Evolutionary conservation across 37 sponge, comb jelly and placozoan genomes (phyloP), one percentile per base, ranked within the genome.

Genomic region (Crambe crambe): DNA sequence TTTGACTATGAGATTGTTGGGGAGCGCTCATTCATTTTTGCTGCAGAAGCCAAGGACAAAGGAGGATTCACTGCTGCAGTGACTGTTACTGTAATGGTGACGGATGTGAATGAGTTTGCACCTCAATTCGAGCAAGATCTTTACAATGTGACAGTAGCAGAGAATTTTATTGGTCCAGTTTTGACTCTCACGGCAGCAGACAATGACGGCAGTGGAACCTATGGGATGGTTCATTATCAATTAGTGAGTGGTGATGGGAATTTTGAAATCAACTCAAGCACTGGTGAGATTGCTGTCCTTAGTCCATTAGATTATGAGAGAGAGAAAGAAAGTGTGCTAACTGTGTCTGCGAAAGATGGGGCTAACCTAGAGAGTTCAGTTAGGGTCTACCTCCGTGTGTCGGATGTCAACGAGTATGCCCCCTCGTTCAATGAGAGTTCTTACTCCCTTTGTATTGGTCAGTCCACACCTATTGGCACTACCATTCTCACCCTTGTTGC

Each of bases 1-100:
- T 81, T 91, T 68, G 84, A 91, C 65, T 91, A 70, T 66, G 91
- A 91, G 63, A n/a, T n/a, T n/a, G 37, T 29, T 37, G 67, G 41
- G 12, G 35, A 64, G 25, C 17, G 22, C 6, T 18, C 79, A 3
- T 54, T 58, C 34, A 57, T 39, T 43, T 32, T 90, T 32, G 37
- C 68, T 47, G 70, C 78, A 57, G 89, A 82, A 58, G 89, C 80
- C 4, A 62, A 76, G 43, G 89, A 89, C 66, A 42, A 51, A 25
- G 80, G 72, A 32, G 84, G 89, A 17, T 37, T 82, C 54, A 64
- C 59, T 37, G 64, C 56, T 1, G 40, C 62, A 22, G 71, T 80
- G 20, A 77, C 68, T 56, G 78, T 82, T 38, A 77, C 36, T 30
- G 60, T 88, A 3, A 31, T 36, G 23, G 82, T 80, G 47, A 77